phyloP scores from a whole-genome alignment of 2,797 vertebrate species.

The Pangasius krempfi region DNA sequence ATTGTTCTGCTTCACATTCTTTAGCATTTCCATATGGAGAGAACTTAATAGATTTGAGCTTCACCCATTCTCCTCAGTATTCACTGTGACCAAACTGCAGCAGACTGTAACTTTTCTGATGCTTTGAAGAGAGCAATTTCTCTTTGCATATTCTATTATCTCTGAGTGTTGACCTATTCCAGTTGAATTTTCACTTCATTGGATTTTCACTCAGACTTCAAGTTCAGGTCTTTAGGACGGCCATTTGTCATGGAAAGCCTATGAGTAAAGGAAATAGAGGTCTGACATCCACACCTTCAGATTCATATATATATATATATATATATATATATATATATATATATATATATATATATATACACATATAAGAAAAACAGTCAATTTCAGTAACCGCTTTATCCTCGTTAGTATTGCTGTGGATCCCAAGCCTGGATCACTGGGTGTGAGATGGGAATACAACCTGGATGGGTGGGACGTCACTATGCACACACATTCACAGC shows the following conservation, averaged over 20 bases:
- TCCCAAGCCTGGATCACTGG: no score
- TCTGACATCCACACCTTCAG: not conserved
- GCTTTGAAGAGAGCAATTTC: not conserved
- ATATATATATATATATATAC: no score
- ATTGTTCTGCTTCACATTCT: not conserved
- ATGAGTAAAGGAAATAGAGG: not conserved
- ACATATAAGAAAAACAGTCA: no score
- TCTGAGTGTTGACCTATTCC: constrained; percentile 10
- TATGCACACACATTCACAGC: not conserved
- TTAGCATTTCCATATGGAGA: not conserved
- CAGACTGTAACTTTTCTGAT: not conserved
- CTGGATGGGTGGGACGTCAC: no score
- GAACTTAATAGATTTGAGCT: not conserved
- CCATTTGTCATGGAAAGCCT: constrained; percentile 7
- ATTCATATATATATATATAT: not conserved
- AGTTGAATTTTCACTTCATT: not conserved
- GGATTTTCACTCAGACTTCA: not conserved
- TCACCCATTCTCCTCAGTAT: constrained; percentile 1
- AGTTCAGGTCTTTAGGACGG: not conserved
- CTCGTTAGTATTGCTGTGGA: no score
- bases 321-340: no score
- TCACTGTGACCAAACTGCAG: constrained; percentile 12
- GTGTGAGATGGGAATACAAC: no score
- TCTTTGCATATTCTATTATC: constrained; percentile 27
- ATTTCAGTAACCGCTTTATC: no score